Evolutionary conservation across 2,113 vertebrate species (phyloP).

Genomic region (Ceuthmochares aereus): DNA sequence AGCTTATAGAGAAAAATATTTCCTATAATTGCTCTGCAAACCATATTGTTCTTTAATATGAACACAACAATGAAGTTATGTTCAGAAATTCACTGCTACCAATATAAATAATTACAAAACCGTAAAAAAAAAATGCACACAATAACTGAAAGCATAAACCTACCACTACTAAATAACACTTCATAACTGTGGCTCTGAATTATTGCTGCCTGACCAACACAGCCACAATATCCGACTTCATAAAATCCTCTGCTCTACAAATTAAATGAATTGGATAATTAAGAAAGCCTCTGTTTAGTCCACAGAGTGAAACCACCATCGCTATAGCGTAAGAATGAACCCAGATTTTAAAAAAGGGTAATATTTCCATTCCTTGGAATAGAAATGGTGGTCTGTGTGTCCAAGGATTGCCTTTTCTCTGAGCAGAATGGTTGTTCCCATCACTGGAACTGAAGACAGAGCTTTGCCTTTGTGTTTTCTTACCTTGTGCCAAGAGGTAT

Average conservation of each 20-base stretch:
- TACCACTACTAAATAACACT: not conserved
- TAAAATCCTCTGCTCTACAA: not conserved
- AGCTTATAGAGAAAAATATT: not conserved
- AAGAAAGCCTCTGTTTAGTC: not conserved
- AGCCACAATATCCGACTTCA: not conserved
- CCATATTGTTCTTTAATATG: not conserved
- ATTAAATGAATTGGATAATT: slow-evolving; percentile 13
- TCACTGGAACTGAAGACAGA: fast-evolving
- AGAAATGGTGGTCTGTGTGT: not conserved
- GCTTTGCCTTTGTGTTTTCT: not conserved
- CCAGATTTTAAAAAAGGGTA: not conserved
- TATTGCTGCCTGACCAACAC: slow-evolving; percentile 19
- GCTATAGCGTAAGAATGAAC: not conserved
- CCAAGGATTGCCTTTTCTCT: not conserved
- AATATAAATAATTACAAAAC: slow-evolving; percentile 40
- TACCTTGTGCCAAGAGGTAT: not conserved
- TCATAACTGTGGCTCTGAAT: slow-evolving; percentile 29
- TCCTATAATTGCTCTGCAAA: slow-evolving; percentile 12
- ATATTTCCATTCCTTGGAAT: not conserved
- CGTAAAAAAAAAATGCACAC: not conserved
- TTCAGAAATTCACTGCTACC: slow-evolving; percentile 6
- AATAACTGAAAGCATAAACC: slow-evolving; percentile 8
- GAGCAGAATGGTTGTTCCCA: not conserved
- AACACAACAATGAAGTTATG: not conserved
- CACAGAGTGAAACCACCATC: slow-evolving; percentile 22